These are phyloP conservation scores for Synanthedon formicaeformis DNA, from an alignment of 2,888 invertebrate species.

Conservation along the genomic window DNA sequence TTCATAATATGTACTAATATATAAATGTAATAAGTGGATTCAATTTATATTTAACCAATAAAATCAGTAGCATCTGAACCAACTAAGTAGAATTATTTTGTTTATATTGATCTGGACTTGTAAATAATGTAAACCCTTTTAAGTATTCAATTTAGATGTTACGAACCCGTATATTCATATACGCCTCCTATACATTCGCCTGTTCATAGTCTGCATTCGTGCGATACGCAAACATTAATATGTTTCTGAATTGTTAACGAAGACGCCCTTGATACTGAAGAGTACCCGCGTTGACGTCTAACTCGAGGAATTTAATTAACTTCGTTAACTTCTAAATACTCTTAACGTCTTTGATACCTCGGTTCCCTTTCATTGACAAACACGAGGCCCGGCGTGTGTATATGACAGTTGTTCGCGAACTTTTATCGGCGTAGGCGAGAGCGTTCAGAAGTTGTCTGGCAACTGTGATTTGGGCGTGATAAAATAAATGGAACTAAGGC, in stretches of 20 bases:
- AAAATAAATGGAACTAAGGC: slow-evolving; percentile 57
- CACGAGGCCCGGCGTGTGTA: slow-evolving; percentile 41
- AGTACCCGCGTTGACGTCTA: slow-evolving; percentile 55
- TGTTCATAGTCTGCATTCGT: slow-evolving; percentile 46
- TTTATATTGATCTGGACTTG: no score
- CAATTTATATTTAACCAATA: no score
- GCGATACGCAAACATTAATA: slow-evolving; percentile 63
- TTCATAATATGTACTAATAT: no score
- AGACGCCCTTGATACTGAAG: slow-evolving; percentile 60
- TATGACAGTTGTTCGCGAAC: slow-evolving; percentile 60
- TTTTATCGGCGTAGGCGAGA: slow-evolving; percentile 42
- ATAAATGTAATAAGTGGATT: no score
- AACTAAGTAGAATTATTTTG: no score
- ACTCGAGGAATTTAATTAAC: slow-evolving; percentile 67
- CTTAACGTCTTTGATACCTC: slow-evolving; percentile 68
- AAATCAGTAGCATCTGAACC: no score
- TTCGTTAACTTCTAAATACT: slow-evolving; percentile 69
- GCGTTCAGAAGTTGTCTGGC: slow-evolving; percentile 46
- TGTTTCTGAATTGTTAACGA: slow-evolving; percentile 57
- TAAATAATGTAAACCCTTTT: slow-evolving; percentile 24
- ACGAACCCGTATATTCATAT: slow-evolving; percentile 5
- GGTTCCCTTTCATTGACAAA: slow-evolving; percentile 57
- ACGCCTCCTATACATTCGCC: slow-evolving; percentile 8
- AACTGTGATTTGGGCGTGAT: slow-evolving; percentile 64
- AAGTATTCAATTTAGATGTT: slow-evolving; percentile 20